Percentiles rank a stretch among this genome's conserved stretches.
phyloP scores from a whole-genome alignment of 1,140 invertebrate species.

The Aphaenogaster floridana region DNA sequence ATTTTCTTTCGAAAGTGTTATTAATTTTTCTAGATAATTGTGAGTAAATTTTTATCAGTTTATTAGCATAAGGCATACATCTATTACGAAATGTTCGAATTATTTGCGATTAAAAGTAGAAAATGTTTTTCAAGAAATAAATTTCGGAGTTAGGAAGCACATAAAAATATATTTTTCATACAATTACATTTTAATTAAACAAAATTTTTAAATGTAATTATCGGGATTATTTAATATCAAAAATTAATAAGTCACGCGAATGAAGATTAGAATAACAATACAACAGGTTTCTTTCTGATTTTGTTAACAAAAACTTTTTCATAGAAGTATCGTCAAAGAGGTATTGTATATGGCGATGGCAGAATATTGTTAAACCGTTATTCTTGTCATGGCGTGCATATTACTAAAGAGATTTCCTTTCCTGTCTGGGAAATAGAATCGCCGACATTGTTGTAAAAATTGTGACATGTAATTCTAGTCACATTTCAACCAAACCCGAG shows the following conservation, averaged over 20 bases:
- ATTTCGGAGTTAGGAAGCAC: neutral
- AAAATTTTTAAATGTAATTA: neutral
- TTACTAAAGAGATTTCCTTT: constrained; percentile 49
- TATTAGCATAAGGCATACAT: neutral
- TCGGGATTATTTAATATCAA: neutral
- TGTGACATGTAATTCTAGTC: constrained; percentile 58
- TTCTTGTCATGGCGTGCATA: constrained; percentile 33
- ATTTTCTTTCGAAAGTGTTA: neutral
- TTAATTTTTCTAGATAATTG: neutral
- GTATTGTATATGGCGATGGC: neutral
- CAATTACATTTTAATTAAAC: neutral
- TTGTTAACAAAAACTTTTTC: constrained; percentile 7
- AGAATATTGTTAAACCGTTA: constrained; percentile 36
- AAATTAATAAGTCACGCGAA: constrained; percentile 21
- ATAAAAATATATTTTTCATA: neutral
- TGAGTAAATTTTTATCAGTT: neutral
- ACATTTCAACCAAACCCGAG: constrained; percentile 50
- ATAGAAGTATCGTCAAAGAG: neutral
- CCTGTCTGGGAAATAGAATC: constrained; percentile 29
- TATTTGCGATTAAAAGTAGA: neutral
- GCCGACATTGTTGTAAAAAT: constrained; percentile 38
- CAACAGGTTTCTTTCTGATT: neutral
- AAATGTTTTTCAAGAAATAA: neutral
- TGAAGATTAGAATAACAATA: neutral
- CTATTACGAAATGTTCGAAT: neutral